Evolutionary conservation across 92 coral and sea anemone genomes (phyloP), one percentile per base, ranked within the genome.

Genomic region (Palythoa grandis): DNA sequence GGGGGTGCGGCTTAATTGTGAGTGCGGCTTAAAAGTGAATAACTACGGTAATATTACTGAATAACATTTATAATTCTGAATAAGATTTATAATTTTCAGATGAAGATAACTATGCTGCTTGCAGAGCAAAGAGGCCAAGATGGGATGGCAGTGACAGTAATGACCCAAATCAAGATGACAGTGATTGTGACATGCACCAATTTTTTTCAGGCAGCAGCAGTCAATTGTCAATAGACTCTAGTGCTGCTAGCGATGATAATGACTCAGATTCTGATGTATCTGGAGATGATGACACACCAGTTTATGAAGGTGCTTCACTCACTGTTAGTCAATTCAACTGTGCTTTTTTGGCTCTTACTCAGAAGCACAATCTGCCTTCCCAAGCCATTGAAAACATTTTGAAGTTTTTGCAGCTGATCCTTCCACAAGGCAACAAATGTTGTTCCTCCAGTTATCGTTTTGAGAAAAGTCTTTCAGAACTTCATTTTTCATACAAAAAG

Each of bases 331-430:
- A 90, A 80, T 92, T 92, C 76, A 84, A 74, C 22, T 84, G 88
- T 54, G 70, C 60, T 77, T 74, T 92, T 72, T 77, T 89, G 57
- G 95, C 92, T 38, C 20, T 92, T 13, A 69, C 80, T 29, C 95
- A 87, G 71, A 89, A 82, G 83, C 95, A 92, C 83, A 92, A 92
- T 82, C 88, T 92, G 67, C 76, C 93, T 60, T 87, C 90, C 38
- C 72, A 86, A 85, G 91, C 93, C 74, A 76, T 58, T 0, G 91
- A 92, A 87, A 90, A 92, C 69, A 84, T 89, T 92, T 56, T 56
- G 63, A 56, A 56, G 63, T 56, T 56, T 56, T 56, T 56, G 24
- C 87, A 87, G 70, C 8, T 85, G 61, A 89, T 65, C 92, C 91
- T 56, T 56, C 63, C 63, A 56, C 63, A 56, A 56, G 63, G 63